These are phyloP conservation scores for Neomorphus geoffroyi DNA, from an alignment of 2,797 vertebrate species.

Conservation along the genomic window DNA sequence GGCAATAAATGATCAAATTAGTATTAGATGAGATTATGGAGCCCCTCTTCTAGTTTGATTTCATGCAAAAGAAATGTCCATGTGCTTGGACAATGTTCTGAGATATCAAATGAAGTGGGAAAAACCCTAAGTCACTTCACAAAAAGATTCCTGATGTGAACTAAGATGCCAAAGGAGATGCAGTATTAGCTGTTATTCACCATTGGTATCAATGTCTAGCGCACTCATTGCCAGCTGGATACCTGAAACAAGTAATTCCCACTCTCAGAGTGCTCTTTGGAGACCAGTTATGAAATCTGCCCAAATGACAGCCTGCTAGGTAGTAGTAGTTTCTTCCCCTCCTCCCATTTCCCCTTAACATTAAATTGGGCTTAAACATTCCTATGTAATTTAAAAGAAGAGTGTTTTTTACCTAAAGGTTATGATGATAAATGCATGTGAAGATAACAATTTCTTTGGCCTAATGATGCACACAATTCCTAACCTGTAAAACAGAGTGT, in stretches of 20 bases:
- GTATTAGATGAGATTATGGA: background rate
- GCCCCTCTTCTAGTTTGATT: accelerated
- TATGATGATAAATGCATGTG: constrained; percentile 31
- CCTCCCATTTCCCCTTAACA: background rate
- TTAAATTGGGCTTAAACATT: background rate
- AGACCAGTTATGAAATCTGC: background rate
- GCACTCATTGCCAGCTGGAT: background rate
- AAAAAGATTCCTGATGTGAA: background rate
- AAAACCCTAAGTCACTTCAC: background rate
- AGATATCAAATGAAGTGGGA: background rate
- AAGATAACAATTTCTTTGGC: constrained; percentile 5
- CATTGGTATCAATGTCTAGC: background rate
- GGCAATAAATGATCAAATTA: background rate
- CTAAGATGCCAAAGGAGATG: background rate
- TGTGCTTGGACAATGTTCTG: background rate
- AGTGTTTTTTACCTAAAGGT: background rate
- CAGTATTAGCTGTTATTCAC: background rate
- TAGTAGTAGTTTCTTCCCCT: background rate
- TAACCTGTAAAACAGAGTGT: background rate
- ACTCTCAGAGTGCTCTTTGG: background rate
- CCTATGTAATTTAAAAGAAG: background rate
- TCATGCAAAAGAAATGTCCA: background rate
- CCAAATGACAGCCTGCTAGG: background rate
- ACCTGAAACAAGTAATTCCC: background rate
- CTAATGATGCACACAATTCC: background rate